Evolutionary conservation across 2,113 vertebrate species (phyloP), one percentile per base, ranked within the genome.

Genomic region (Macquaria australasica): DNA sequence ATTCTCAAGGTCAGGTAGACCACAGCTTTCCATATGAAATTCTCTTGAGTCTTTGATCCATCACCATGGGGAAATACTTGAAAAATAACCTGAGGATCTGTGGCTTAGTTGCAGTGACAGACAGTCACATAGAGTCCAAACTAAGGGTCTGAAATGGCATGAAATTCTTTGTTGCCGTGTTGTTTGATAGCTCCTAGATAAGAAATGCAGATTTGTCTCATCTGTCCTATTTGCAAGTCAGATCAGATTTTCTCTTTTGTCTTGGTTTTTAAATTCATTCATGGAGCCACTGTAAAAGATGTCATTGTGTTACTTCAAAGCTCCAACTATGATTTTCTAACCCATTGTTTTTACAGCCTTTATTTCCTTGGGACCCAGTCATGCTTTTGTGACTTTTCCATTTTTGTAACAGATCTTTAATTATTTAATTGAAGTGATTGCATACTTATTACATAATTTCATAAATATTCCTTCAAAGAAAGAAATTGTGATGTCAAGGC

Each of bases 1-100:
- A 88, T 88, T 86, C 67, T 89, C 89, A 93, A 91, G 92, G 94
- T 93, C 88, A 83, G 79, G 53, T 58, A 59, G 48, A 75, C 85
- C 51, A 59, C 68, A 79, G 84, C 62, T 64, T 71, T 68, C 81
- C 34, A 66, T 70, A 55, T 80, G n/a, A 88, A 81, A 86, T 62
- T 81, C 86, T 90, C 89, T 21, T 20, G 83, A 81, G 85, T 73
- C 87, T 79, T 83, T 89, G 62, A 81, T 83, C 83, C 50, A 73
- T 84, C 55, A 80, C 77, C 58, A 21, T n/a, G 6, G 80, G 68
- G 43, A 91, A 64, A 91, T 72, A 34, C 28, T 89, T 79, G 50
- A 85, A 84, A 81, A 78, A 79, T 53, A 34, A 89, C 64, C 79
- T 25, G 7, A 25, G 31, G 64, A 60, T 51, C 12, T 69, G 50